These are phyloP conservation scores for Engraulis encrasicolus DNA, from an alignment of 2,113 vertebrate genomes.

Conservation along the genomic window DNA sequence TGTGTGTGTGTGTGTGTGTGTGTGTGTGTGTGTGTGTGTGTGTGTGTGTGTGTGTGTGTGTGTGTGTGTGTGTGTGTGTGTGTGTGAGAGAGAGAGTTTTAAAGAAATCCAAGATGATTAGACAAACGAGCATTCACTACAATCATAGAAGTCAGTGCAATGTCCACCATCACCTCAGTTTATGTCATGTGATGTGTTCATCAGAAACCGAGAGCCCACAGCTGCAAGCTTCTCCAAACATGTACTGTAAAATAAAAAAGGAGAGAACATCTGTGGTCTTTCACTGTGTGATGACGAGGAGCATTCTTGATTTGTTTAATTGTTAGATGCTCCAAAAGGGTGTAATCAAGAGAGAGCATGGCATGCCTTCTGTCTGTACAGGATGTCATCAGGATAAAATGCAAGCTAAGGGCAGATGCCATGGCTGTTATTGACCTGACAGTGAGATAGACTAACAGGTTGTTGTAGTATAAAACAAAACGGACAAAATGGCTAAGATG, in stretches of 20 bases:
- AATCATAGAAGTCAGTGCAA: no score
- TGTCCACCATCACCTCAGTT: no score
- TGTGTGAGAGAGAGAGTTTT: no score
- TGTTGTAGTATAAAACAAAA: not conserved
- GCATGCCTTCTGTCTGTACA: constrained; percentile 51
- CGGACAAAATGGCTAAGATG: not conserved
- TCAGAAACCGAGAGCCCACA: constrained; percentile 6
- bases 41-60: not conserved
- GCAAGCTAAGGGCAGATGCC: constrained; percentile 51
- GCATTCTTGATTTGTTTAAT: constrained; percentile 33
- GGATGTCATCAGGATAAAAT: constrained; percentile 48
- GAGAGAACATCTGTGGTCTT: constrained; percentile 5
- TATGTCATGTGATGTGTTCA: not conserved
- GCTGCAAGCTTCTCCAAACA: not conserved
- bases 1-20: no score
- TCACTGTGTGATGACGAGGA: constrained; percentile 42
- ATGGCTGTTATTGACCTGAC: not conserved
- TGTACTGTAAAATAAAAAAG: no score
- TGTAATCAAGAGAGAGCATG: no score
- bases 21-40: not conserved
- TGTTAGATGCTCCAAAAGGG: no score
- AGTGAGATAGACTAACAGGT: constrained; percentile 38
- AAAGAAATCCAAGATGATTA: no score
- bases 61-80: not conserved
- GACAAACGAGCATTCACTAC: no score